Evolutionary conservation across 1,140 invertebrate species (phyloP).

Genomic region (Drosophila tsacasi): DNA sequence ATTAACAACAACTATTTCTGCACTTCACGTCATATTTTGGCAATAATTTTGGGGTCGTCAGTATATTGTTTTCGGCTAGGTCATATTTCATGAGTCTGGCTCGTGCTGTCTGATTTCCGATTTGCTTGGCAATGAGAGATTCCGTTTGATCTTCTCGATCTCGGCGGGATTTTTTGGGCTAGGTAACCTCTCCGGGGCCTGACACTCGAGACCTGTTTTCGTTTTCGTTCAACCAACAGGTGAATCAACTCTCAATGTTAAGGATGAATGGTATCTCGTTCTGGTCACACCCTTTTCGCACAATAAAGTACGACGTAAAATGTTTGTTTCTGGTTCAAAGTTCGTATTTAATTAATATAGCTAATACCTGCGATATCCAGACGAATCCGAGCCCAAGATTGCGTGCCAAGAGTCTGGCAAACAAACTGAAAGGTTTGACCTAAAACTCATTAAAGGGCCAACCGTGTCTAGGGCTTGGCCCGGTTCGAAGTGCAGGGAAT

Average conservation of each 20-base stretch:
- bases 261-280: slow-evolving; percentile 58
- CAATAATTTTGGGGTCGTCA: slow-evolving; percentile 50
- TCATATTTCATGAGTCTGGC: slow-evolving; percentile 56
- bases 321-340: slow-evolving; percentile 23
- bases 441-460: slow-evolving; percentile 1
- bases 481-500: slow-evolving; percentile 11
- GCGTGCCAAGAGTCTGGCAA: slow-evolving; percentile 23
- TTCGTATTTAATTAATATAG: slow-evolving; percentile 7
- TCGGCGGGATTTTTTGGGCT: slow-evolving; percentile 40
- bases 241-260: slow-evolving; percentile 75
- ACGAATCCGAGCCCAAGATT: slow-evolving; percentile 17
- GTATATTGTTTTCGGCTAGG: slow-evolving; percentile 56
- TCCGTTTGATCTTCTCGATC: slow-evolving; percentile 74
- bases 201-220: slow-evolving; percentile 55
- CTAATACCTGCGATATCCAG: background rate
- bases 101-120: slow-evolving; percentile 70
- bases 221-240: slow-evolving; percentile 41
- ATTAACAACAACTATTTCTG: slow-evolving; percentile 34
- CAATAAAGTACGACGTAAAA: background rate
- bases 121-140: slow-evolving; percentile 72
- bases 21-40: slow-evolving; percentile 71
- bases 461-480: slow-evolving; percentile 15
- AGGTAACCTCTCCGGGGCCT: slow-evolving; percentile 27
- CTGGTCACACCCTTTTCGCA: slow-evolving; percentile 65
- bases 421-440: slow-evolving; percentile 15